Evolutionary conservation across 2,113 vertebrate species (phyloP).

Genomic region (Xiphophorus couchianus): DNA sequence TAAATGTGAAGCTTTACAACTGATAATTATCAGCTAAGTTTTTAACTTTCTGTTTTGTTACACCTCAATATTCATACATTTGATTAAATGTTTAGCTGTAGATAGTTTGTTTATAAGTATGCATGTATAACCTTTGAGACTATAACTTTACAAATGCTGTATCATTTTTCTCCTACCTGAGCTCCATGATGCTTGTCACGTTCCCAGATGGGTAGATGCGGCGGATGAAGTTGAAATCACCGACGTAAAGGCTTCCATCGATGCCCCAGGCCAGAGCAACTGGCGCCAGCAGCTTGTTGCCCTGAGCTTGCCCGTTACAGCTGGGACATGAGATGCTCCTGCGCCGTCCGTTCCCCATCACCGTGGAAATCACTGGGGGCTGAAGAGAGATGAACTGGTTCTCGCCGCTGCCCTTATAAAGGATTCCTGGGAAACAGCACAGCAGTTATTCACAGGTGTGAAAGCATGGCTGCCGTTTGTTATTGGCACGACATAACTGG

Average conservation of each 20-base stretch:
- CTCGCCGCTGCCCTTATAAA: constrained; percentile 97
- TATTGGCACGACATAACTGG: not conserved
- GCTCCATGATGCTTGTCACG: constrained; percentile 95
- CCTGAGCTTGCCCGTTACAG: constrained; percentile 95
- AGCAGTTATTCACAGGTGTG: constrained; percentile 11
- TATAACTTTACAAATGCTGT: not conserved
- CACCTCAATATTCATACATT: too few species aligned
- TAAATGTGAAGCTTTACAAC: not conserved
- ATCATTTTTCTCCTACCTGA: constrained; percentile 83
- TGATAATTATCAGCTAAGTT: not conserved
- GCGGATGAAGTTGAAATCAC: constrained; percentile 98
- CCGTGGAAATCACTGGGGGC: constrained; percentile 92
- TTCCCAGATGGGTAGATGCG: constrained; percentile 96
- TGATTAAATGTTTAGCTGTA: too few species aligned
- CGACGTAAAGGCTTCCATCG: constrained; percentile 95
- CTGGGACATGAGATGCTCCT: constrained; percentile 98
- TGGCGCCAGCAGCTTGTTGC: constrained; percentile 96
- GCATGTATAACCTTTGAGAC: not conserved
- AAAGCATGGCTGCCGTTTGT: constrained; percentile 18
- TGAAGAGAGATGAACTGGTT: constrained; percentile 98
- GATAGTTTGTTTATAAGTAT: too few species aligned
- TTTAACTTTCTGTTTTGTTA: not conserved
- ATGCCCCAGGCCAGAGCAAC: constrained; percentile 94
- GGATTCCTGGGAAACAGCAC: constrained; percentile 84
- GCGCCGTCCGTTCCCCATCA: constrained; percentile 96